phyloP scores from a whole-genome alignment of 2,797 vertebrate species.

The Mycteria americana region DNA sequence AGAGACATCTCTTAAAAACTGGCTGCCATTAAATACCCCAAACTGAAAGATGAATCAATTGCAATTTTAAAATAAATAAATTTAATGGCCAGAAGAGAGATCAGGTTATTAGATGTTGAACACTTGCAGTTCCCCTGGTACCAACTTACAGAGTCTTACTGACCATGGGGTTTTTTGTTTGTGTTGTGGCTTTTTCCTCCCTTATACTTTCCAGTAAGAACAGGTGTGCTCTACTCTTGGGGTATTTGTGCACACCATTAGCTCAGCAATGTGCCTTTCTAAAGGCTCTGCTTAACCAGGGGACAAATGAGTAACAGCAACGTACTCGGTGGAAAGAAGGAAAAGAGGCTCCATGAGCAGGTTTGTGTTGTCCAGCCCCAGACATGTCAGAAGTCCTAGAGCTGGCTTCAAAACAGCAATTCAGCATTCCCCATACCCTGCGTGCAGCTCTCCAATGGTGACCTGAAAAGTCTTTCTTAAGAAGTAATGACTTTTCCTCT shows the following conservation, averaged over 20 bases:
- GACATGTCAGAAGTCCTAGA: neutral
- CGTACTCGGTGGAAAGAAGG: neutral
- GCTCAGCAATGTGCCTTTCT: neutral
- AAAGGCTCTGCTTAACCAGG: neutral
- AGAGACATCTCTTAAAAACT: neutral
- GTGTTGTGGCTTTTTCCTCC: neutral
- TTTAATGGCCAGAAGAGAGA: neutral
- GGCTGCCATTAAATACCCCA: neutral
- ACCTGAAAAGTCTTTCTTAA: neutral
- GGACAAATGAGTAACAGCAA: neutral
- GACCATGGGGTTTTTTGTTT: neutral
- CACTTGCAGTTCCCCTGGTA: neutral
- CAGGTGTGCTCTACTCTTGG: neutral
- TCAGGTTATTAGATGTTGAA: neutral
- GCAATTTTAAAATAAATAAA: neutral
- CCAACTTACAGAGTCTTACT: neutral
- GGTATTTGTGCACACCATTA: neutral
- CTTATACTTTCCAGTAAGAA: neutral
- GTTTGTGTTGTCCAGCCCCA: neutral
- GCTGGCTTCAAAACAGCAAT: neutral
- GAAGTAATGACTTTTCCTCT: neutral
- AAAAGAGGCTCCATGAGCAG: no score
- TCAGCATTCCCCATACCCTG: neutral
- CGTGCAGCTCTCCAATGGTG: accelerated
- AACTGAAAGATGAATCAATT: neutral